These are phyloP conservation scores for Schizopygopsis malacanthus DNA, from an alignment of 2,797 vertebrate species.

Conservation along the genomic window DNA sequence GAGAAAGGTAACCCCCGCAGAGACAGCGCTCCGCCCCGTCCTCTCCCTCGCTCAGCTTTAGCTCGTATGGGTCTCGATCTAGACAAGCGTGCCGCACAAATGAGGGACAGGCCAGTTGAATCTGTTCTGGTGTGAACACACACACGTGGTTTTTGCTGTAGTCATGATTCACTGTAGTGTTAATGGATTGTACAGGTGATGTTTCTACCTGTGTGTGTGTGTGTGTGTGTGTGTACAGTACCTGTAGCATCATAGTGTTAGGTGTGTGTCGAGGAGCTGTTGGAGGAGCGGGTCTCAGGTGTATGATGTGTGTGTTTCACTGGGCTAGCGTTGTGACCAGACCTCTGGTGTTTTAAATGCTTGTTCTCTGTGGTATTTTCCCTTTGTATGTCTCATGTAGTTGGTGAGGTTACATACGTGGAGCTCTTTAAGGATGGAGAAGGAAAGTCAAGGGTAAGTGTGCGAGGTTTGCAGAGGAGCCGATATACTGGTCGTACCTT, in stretches of 20 bases:
- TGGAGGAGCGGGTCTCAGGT: constrained; percentile 79
- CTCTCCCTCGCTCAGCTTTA: constrained; percentile 24
- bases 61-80: constrained; percentile 51
- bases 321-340: constrained; percentile 95
- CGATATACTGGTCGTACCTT: constrained; percentile 76
- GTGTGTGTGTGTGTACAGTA: neutral
- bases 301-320: constrained; percentile 95
- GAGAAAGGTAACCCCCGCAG: constrained; percentile 93
- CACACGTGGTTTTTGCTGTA: constrained; percentile 67
- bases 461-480: constrained; percentile 84
- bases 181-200: constrained; percentile 82
- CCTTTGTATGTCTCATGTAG: constrained; percentile 99
- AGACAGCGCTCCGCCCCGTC: neutral
- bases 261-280: constrained; percentile 90
- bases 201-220: constrained; percentile 80
- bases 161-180: constrained; percentile 40
- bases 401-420: constrained; percentile 99
- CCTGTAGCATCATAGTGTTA: constrained; percentile 89
- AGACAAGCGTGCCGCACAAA: constrained; percentile 57
- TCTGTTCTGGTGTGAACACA: constrained; percentile 67
- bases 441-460: constrained; percentile 99
- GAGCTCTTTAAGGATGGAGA: constrained; percentile 99
- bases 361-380: constrained; percentile 99
- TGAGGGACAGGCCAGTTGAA: constrained; percentile 68
- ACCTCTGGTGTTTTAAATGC: constrained; percentile 94